A percentile compares a stretch with the other conserved stretches of the same genome.
These are phyloP conservation scores for Alces alces DNA, from an alignment of 2,113 vertebrate species.

Conservation along the genomic window DNA sequence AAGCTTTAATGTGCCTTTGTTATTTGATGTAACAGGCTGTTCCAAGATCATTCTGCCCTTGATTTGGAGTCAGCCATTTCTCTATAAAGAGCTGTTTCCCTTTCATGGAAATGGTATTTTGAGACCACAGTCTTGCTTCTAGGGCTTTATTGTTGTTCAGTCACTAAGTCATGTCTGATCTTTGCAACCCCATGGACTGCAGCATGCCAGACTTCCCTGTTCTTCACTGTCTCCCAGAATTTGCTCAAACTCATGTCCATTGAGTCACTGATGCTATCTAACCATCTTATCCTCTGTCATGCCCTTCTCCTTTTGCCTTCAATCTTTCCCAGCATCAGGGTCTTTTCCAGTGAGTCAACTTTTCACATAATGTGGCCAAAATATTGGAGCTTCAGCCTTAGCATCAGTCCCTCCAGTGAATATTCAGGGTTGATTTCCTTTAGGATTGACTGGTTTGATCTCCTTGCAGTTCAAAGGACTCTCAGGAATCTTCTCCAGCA, in stretches of 20 bases:
- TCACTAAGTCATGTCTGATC: background rate
- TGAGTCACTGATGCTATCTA: background rate
- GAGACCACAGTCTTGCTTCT: background rate
- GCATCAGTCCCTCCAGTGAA: background rate
- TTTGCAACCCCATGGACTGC: background rate
- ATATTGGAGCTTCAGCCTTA: background rate
- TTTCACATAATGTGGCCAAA: background rate
- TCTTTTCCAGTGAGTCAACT: background rate
- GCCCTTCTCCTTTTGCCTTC: background rate
- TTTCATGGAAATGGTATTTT: slow-evolving; percentile 17
- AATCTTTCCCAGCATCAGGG: background rate
- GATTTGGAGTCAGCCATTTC: background rate
- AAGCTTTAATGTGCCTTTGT: background rate
- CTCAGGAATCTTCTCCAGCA: background rate
- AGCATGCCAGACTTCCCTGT: background rate
- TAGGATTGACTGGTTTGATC: background rate
- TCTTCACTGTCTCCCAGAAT: background rate
- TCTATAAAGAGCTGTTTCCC: background rate
- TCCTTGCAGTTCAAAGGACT: background rate
- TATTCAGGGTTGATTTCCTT: background rate
- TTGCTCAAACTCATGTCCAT: background rate
- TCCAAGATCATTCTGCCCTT: background rate
- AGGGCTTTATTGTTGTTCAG: background rate
- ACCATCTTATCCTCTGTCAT: background rate
- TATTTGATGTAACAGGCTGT: background rate